Evolutionary conservation across 2,797 vertebrate species (phyloP), one percentile per base, ranked within the genome.

Genomic region (Oreortyx pictus): DNA sequence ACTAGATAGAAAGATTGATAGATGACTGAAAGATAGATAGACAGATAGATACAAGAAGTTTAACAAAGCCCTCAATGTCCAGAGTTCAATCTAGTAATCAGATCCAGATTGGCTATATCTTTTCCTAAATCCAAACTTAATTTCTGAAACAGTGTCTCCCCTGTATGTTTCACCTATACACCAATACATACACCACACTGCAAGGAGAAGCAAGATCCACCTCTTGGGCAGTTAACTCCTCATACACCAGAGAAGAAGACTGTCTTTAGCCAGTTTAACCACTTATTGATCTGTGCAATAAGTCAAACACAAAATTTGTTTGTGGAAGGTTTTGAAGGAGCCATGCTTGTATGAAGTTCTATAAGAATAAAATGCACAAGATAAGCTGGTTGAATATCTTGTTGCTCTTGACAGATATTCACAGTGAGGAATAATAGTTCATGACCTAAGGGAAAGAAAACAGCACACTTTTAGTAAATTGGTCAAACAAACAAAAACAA

Each of bases 401-500:
- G 22, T 27, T 72, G n/a, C 15, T 52, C 44, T 44, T 54, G 35
- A 44, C 37, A 72, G 24, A 91, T 7, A 79, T 77, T 59, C 88
- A 43, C 41, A 86, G 14, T 7, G 22, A 72, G 27, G 44, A 86
- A 41, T 12, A 93, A 82, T 87, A 25, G 47, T 15, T 46, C 76
- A 47, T 9, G 17, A 13, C 15, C 47, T 15, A 86, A 84, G 54
- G 9, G 33, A 89, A 86, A 93, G 57, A 19, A 81, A 86, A 73
- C 12, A 79, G 10, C 11, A 73, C 64, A 52, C 6, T 43, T 76
- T 83, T 31, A 90, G 61, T 57, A 50, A 50, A 70, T 66, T 82
- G 80, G 83, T 86, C 56, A 90, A 94, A 81, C 4, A 79, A 43
- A 92, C 57, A 50, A 75, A 86, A 92, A 70, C 56, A 41, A 39